These are phyloP conservation scores for Rapana venosa DNA, from an alignment of 2,888 invertebrate genomes.

Conservation along the genomic window DNA sequence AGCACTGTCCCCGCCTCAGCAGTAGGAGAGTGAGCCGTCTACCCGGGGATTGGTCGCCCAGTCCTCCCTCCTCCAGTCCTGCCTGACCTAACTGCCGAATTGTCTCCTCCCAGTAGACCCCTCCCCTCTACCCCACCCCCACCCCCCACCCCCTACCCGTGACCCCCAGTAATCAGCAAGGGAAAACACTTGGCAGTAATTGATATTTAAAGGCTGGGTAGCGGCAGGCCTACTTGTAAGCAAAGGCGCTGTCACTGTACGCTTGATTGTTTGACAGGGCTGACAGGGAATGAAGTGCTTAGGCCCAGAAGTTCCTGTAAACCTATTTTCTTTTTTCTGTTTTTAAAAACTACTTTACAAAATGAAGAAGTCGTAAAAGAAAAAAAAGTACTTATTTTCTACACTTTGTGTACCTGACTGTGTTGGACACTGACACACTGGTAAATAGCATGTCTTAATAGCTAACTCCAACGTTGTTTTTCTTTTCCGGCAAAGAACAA, in stretches of 20 bases:
- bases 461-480: too few relatives aligned
- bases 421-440: too few relatives aligned
- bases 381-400: too few relatives aligned
- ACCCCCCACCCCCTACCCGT: background rate
- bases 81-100: background rate
- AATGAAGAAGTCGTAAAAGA: too few relatives aligned
- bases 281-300: too few relatives aligned
- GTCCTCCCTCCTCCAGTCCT: background rate
- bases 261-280: background rate
- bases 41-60: constrained; percentile 3
- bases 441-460: too few relatives aligned
- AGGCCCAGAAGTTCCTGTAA: too few relatives aligned
- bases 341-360: too few relatives aligned
- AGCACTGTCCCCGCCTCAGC: background rate
- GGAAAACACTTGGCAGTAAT: constrained; percentile 30
- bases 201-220: constrained; percentile 10
- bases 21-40: background rate
- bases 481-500: too few relatives aligned
- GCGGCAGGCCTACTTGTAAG: background rate
- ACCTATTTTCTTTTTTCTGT: too few relatives aligned
- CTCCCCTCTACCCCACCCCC: background rate
- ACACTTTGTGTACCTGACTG: too few relatives aligned
- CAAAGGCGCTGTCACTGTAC: background rate
- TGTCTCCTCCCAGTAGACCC: background rate
- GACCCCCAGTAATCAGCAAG: constrained; percentile 7